These are phyloP conservation scores for Hydra vulgaris DNA, from an alignment of 30 jellyfish, hydroid and myxozoan species.

Conservation along the genomic window DNA sequence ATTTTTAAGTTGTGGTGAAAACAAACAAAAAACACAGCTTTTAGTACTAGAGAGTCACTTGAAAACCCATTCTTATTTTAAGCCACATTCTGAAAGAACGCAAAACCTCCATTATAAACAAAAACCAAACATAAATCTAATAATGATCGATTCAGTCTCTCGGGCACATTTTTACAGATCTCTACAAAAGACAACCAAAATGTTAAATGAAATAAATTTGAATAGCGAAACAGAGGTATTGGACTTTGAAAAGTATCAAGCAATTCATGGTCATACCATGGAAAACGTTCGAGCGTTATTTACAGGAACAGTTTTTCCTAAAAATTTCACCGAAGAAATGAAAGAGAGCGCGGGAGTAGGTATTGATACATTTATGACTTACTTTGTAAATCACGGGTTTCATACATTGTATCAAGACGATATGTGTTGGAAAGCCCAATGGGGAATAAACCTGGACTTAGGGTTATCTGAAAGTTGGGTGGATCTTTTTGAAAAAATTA, in stretches of 20 bases:
- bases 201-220: constrained; percentile 37
- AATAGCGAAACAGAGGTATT: constrained; percentile 41
- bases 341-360: constrained; percentile 41
- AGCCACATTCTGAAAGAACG: background rate
- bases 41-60: background rate
- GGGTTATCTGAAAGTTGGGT: constrained; percentile 55
- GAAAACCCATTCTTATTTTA: too few relatives aligned
- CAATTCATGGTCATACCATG: constrained; percentile 91
- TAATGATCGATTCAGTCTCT: constrained; percentile 70
- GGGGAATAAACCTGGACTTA: constrained; percentile 82
- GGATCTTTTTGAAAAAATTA: constrained; percentile 22
- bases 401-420: constrained; percentile 70
- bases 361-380: constrained; percentile 16
- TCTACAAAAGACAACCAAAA: constrained; percentile 30
- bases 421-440: constrained; percentile 69
- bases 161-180: constrained; percentile 77
- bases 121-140: constrained; percentile 33
- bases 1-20: constrained; percentile 18
- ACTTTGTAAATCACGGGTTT: constrained; percentile 43
- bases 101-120: too few relatives aligned
- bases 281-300: constrained; percentile 69
- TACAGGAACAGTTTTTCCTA: constrained; percentile 70
- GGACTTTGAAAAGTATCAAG: constrained; percentile 68
- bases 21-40: constrained; percentile 6
- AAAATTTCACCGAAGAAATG: constrained; percentile 28